A percentile compares a stretch with the other conserved stretches of the same genome.
Evolutionary conservation across 2,888 invertebrate species (phyloP).

Genomic region (Nemurella pictetii): DNA sequence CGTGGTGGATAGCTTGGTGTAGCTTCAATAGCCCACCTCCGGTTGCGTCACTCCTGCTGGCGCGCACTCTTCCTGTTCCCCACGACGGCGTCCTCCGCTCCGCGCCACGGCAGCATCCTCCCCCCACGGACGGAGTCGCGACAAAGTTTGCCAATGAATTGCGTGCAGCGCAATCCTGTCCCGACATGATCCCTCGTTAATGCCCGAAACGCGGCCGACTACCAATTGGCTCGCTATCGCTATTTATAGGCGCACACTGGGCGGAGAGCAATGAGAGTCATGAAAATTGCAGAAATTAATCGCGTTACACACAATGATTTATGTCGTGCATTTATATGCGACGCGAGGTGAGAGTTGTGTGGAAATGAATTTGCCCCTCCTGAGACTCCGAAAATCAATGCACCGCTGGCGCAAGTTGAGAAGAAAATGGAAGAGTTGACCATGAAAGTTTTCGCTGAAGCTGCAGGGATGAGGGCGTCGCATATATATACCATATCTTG

Average conservation of each 20-base stretch:
- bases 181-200: background rate
- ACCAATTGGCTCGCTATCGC: background rate
- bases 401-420: background rate
- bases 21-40: constrained; percentile 9
- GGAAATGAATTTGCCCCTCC: background rate
- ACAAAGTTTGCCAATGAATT: background rate
- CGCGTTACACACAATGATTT: too few relatives aligned
- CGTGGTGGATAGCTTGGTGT: background rate
- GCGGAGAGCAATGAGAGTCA: background rate
- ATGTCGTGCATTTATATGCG: background rate
- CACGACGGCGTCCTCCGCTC: background rate
- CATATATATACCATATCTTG: too few relatives aligned
- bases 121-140: background rate
- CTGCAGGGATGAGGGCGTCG: too few relatives aligned
- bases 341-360: background rate
- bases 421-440: background rate
- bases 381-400: background rate
- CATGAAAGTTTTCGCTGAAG: background rate
- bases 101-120: background rate
- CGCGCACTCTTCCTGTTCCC: background rate
- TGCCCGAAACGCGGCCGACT: background rate
- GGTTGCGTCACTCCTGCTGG: constrained; percentile 1
- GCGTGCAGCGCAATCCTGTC: background rate
- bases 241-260: background rate
- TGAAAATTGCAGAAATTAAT: background rate